Conservation (phyloP, 2,888 invertebrate species). For the Morinoia aosen region DNA sequence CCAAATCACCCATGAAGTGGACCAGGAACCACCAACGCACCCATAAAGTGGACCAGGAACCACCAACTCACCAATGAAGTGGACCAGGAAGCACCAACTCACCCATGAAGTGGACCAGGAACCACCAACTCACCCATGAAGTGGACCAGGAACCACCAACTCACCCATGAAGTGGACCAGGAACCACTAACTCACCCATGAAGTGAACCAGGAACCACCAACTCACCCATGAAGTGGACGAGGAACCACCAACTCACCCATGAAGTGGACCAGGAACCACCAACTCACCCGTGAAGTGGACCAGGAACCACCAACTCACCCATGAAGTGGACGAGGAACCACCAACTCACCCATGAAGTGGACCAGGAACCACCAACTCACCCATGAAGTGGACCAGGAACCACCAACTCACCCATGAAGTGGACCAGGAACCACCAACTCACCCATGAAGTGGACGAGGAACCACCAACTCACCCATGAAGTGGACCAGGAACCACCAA, state of each 20-base stretch:
- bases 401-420: too few species aligned
- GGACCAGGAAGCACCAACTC: neutral
- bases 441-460: neutral
- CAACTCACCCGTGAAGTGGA: neutral
- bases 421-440: neutral
- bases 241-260: neutral
- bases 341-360: neutral
- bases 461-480: neutral
- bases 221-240: too few species aligned
- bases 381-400: too few species aligned
- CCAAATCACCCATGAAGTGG: neutral
- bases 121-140: slow-evolving; percentile 78
- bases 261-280: neutral
- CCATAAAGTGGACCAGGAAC: slow-evolving; percentile 2
- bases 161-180: slow-evolving; percentile 86
- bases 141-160: slow-evolving; percentile 81
- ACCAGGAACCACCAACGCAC: neutral
- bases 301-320: neutral
- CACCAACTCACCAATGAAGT: neutral
- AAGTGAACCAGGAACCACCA: too few species aligned
- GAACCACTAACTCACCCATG: too few species aligned
- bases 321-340: neutral
- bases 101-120: neutral
- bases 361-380: too few species aligned
- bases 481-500: neutral